Base-by-base conservation (phyloP, 2,113 vertebrate species). In the Cnemophilus loriae region DNA sequence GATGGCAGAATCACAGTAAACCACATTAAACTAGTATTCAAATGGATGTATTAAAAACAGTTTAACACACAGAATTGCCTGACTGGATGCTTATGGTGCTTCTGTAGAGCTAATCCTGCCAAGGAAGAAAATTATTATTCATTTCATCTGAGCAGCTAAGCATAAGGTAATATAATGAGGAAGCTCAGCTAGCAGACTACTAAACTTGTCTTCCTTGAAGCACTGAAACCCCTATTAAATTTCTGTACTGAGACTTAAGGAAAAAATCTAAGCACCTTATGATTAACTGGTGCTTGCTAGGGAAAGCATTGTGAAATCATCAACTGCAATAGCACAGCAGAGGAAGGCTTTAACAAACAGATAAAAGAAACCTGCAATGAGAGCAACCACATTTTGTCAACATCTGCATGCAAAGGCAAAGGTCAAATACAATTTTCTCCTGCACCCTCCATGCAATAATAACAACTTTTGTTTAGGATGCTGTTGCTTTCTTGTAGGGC, bases 151-250 rank as follows among this genome's bases (percentile, higher is more conserved):
- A 93, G 89, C 35, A 96, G 49, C 80, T 93, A 94, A 89, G 89
- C 92, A 92, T 89, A 93, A 92, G 87, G 79, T 41, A 85, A 86
- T 52, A 75, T 53, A 95, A 89, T 49, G 75, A 96, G 39, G 69
- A 93, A 67, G 75, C 53, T 82, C 86, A 57, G 73, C 44, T 87
- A 96, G 77, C n/a, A 87, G 49, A 86, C 82, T 91, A 84, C 86
- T 93, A 90, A 94, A 91, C 89, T 87, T 85, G 83, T 95, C 61
- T 95, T 96, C 84, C 84, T 89, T 87, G 50, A 93, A 95, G 92
- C 71, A 74, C 30, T 79, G 65, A 87, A 96, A 94, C 37, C 53
- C 75, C 67, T 93, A 95, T 93, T 96, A 81, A 91, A 94, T 89
- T 74, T 81, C 52, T 81, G 60, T 78, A 61, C 59, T 84, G 21